phyloP scores from a whole-genome alignment of 37 sponge, comb jelly and placozoan species.

The Cliona cf. orientalis region DNA sequence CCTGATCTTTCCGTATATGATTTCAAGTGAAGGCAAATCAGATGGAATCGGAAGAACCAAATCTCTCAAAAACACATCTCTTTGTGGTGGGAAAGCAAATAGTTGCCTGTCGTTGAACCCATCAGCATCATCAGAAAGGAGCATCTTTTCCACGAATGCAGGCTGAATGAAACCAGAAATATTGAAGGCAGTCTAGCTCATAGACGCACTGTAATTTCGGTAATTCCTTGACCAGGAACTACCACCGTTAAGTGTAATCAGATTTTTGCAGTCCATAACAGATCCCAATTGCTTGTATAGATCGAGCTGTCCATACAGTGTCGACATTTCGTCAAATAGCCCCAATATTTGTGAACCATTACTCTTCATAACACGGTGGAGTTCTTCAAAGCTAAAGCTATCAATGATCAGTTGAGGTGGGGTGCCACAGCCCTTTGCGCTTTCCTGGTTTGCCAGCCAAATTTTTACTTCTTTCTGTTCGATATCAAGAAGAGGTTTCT shows the following conservation, averaged over 20 bases:
- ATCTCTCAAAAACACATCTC: not conserved
- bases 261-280: not conserved
- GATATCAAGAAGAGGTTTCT: not conserved
- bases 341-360: not conserved
- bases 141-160: not conserved
- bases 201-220: conserved; percentile 1
- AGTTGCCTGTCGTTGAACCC: conserved; percentile 18
- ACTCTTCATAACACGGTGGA: not conserved
- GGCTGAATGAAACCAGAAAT: conserved; percentile 25
- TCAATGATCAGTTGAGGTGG: not conserved
- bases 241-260: not conserved
- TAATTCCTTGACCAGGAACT: conserved; percentile 7
- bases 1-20: not conserved
- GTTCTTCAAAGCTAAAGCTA: not conserved
- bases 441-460: not conserved
- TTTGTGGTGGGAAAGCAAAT: not conserved
- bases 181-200: conserved; percentile 1
- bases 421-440: not conserved
- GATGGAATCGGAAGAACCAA: not conserved
- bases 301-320: conserved; percentile 3
- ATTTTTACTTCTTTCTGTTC: not conserved
- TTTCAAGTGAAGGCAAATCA: not conserved
- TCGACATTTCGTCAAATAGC: conserved; percentile 14
- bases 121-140: conserved; percentile 4
- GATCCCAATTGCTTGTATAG: not conserved